phyloP scores from a whole-genome alignment of 2,797 vertebrate genomes.

The Natrix natrix region DNA sequence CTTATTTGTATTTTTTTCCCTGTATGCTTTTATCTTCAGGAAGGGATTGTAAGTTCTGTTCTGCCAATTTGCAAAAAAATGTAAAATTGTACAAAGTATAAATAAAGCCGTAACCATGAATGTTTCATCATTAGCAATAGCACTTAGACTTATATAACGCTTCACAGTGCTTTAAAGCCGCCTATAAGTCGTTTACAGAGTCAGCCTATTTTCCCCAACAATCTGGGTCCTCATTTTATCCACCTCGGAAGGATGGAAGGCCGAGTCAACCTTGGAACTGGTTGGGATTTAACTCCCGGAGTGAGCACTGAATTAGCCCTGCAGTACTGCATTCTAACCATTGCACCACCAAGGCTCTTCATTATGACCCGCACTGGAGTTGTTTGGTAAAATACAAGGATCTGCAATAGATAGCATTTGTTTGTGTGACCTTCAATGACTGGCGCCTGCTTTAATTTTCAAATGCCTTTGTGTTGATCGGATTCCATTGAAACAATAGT shows the following conservation, averaged over 20 bases:
- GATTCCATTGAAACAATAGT: not conserved
- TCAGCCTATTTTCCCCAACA: too few relatives aligned
- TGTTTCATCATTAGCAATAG: not conserved
- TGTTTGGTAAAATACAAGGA: not conserved
- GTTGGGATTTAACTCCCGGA: too few relatives aligned
- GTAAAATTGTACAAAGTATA: not conserved
- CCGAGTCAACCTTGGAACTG: too few relatives aligned
- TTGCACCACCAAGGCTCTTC: too few relatives aligned
- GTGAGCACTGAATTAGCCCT: too few relatives aligned
- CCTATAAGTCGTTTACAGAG: not conserved
- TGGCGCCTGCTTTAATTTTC: not conserved
- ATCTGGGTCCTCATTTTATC: too few relatives aligned
- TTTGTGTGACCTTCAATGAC: not conserved
- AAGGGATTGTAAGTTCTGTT: not conserved
- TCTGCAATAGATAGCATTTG: not conserved
- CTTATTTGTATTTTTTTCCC: not conserved
- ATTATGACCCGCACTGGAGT: not conserved
- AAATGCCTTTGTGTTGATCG: constrained; percentile 5
- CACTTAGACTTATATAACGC: not conserved
- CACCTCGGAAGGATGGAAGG: too few relatives aligned
- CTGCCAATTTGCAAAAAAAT: not conserved
- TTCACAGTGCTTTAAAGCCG: not conserved
- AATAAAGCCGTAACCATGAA: not conserved
- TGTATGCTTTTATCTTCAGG: not conserved
- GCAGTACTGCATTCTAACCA: too few relatives aligned